phyloP scores from a whole-genome alignment of 2,113 vertebrate genomes.

The Tenebrosternarchus preto region DNA sequence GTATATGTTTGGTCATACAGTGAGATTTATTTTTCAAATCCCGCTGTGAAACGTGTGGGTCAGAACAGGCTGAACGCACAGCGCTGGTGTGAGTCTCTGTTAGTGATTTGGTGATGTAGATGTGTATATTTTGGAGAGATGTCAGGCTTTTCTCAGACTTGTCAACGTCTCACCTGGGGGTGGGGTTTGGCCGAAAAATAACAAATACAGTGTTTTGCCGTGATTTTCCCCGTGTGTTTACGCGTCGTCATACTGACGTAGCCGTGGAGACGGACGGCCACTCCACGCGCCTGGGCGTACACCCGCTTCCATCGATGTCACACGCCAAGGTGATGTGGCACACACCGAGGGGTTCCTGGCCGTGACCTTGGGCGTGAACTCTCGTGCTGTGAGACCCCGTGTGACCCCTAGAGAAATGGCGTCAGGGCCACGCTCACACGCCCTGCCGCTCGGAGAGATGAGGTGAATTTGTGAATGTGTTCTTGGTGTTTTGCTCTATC shows the following conservation, averaged over 20 bases:
- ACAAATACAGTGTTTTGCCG: constrained; percentile 21
- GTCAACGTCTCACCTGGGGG: constrained; percentile 13
- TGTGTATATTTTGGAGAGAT: constrained; percentile 9
- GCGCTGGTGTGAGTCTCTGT: neutral
- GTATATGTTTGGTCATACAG: neutral
- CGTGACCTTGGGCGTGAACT: too few relatives aligned
- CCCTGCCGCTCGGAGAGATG: neutral
- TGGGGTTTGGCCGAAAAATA: neutral
- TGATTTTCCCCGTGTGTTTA: constrained; percentile 45
- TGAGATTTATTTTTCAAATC: too few relatives aligned
- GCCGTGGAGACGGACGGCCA: too few relatives aligned
- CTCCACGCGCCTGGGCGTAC: too few relatives aligned
- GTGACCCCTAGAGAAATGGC: too few relatives aligned
- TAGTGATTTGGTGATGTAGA: neutral
- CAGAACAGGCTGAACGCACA: neutral
- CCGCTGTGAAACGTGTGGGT: constrained; percentile 3
- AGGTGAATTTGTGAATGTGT: neutral
- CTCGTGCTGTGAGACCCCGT: too few relatives aligned
- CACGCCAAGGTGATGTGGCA: too few relatives aligned
- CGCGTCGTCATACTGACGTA: neutral
- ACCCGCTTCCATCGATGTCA: too few relatives aligned
- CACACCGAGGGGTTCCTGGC: too few relatives aligned
- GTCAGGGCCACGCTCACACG: neutral
- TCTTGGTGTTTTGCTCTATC: neutral
- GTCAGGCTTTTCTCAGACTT: neutral